These are phyloP conservation scores for Natrix natrix DNA, from an alignment of 2,797 vertebrate species.

Conservation along the genomic window DNA sequence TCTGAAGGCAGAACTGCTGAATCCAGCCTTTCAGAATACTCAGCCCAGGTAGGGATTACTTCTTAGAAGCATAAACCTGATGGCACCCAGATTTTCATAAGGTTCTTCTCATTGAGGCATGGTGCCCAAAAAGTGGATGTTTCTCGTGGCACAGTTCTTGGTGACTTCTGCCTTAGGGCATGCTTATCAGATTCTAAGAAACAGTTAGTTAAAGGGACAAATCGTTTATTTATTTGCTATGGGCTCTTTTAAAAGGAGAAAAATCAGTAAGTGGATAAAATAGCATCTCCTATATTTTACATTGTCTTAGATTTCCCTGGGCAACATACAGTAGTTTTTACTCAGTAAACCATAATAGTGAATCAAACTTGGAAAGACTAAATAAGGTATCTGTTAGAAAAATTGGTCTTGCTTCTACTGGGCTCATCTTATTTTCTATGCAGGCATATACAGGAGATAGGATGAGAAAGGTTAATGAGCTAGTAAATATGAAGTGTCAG, in stretches of 20 bases:
- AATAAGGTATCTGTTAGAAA: background rate
- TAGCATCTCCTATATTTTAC: background rate
- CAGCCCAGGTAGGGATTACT: background rate
- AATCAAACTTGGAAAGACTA: background rate
- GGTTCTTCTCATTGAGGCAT: background rate
- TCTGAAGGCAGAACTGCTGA: background rate
- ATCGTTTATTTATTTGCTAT: background rate
- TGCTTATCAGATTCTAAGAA: background rate
- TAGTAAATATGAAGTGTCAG: background rate
- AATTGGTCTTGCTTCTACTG: background rate
- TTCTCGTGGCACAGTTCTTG: background rate
- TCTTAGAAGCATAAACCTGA: background rate
- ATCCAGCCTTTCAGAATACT: background rate
- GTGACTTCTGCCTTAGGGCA: background rate
- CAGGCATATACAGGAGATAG: background rate
- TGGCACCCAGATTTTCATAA: background rate
- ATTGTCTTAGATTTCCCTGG: background rate
- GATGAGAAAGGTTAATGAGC: background rate
- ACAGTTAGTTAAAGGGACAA: background rate
- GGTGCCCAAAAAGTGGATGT: background rate
- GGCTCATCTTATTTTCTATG: background rate
- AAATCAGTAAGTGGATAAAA: background rate
- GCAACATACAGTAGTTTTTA: background rate
- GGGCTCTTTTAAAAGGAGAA: background rate
- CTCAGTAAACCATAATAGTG: background rate